Base-by-base conservation (phyloP, 2,888 invertebrate species). In the Eupithecia vulgata region DNA sequence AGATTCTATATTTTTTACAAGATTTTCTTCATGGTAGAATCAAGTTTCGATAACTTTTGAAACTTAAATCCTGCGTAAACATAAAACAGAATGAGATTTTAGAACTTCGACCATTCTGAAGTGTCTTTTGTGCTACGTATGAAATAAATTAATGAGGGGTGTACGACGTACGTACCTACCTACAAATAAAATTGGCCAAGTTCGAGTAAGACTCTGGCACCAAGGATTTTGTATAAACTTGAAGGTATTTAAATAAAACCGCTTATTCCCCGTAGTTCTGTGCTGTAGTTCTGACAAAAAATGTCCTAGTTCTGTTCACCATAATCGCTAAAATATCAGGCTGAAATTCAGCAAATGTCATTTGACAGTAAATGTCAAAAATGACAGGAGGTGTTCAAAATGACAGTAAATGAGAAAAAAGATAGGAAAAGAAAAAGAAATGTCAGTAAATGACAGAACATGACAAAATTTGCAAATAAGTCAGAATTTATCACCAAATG, bases 101-200 rank as follows among this genome's bases (percentile, higher is more conserved):
- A 57, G 57, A 57, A 57, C 25, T 57, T 57, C 13, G 21, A 21
- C 12, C 12, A 57, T 57, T 25, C 25, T 57, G 25, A 57, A 57
- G 57, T 57, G 57, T 57, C 57, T 57, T 57, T 57, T 57, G 57
- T 57, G 25, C 12, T 25, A 57, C 25, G 57, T 57, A 57, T 57
- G 57, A 57, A 5, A 57, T 57, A 57, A 57, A 5, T 25, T 57
- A 57, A 57, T 25, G 57, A 57, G 52, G 52, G 57, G 57, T 57
- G 21, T 57, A 25, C 57, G 21, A 30, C 30, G 30, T 40, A 45
- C 45, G 17, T 45, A 45, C 40, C 40, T 25, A 57, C 57, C 12
- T 12, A 57, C 2, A 52, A 52, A 21, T 21, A 52, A 52, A 52
- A 52, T 5, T 0, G 13, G 52, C 21, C 52, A 25, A 21, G 21